phyloP scores from a whole-genome alignment of 2,888 invertebrate genomes.

The Iselma pallidipennis region DNA sequence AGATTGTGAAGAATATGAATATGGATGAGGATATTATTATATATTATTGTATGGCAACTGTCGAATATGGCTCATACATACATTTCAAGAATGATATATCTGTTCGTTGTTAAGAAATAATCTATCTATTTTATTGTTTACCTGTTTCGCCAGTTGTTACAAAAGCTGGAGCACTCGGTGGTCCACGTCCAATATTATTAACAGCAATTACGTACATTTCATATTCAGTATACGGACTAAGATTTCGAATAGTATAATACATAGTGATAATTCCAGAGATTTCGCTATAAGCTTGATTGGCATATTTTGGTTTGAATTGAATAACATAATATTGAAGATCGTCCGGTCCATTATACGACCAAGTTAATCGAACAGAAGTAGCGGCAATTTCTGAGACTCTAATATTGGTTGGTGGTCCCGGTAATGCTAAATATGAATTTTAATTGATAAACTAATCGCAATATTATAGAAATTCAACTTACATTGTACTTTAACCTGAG shows the following conservation, averaged over 20 bases:
- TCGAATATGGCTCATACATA: constrained; percentile 1
- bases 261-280: constrained; percentile 91
- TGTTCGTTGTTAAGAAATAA: not conserved
- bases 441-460: not conserved
- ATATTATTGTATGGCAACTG: constrained; percentile 7
- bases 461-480: constrained; percentile 53
- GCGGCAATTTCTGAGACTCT: constrained; percentile 92
- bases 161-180: constrained; percentile 83
- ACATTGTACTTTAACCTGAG: constrained; percentile 96
- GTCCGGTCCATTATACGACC: constrained; percentile 88
- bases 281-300: constrained; percentile 89
- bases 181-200: constrained; percentile 91
- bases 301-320: constrained; percentile 94
- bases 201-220: constrained; percentile 95
- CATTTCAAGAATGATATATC: not conserved
- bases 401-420: constrained; percentile 88
- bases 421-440: constrained; percentile 72
- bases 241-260: constrained; percentile 86
- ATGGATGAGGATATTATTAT: constrained; percentile 4
- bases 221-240: constrained; percentile 94
- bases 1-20: constrained; percentile 13
- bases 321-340: constrained; percentile 96
- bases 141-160: constrained; percentile 97
- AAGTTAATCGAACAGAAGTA: constrained; percentile 87
- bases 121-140: constrained; percentile 57